These are phyloP conservation scores for Amniataba percoides DNA, from an alignment of 2,797 vertebrate genomes.

Conservation along the genomic window DNA sequence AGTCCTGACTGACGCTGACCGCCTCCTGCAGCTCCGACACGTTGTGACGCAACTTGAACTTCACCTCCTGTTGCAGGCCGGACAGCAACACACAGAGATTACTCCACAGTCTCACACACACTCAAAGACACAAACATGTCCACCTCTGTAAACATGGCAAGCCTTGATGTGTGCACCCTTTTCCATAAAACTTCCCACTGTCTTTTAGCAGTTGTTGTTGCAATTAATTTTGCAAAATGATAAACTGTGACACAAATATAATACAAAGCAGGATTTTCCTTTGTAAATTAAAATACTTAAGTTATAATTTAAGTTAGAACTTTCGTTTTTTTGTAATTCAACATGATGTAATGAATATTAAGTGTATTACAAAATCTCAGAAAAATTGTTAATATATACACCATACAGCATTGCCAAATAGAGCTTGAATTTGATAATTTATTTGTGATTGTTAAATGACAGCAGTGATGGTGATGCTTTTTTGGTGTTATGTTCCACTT, in stretches of 20 bases:
- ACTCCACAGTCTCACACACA: not conserved
- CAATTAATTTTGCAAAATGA: no score
- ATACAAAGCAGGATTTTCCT: no score
- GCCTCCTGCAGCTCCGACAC: constrained; percentile 88
- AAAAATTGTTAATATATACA: no score
- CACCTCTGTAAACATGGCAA: not conserved
- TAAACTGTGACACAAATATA: no score
- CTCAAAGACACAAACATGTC: not conserved
- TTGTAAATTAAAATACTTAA: no score
- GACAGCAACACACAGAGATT: constrained; percentile 19
- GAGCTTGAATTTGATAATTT: not conserved
- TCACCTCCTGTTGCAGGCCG: constrained; percentile 88
- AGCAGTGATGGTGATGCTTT: not conserved
- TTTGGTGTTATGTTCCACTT: not conserved
- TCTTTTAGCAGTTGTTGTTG: no score
- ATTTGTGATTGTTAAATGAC: not conserved
- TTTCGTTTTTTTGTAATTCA: constrained; percentile 3
- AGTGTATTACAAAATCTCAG: no score
- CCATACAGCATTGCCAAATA: not conserved
- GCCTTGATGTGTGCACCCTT: not conserved
- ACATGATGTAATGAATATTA: not conserved
- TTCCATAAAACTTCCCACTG: no score
- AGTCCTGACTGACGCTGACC: constrained; percentile 77
- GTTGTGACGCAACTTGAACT: constrained; percentile 93
- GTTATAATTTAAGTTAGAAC: no score